phyloP scores from a whole-genome alignment of 2,888 invertebrate species.

The Tiliacea aurago region DNA sequence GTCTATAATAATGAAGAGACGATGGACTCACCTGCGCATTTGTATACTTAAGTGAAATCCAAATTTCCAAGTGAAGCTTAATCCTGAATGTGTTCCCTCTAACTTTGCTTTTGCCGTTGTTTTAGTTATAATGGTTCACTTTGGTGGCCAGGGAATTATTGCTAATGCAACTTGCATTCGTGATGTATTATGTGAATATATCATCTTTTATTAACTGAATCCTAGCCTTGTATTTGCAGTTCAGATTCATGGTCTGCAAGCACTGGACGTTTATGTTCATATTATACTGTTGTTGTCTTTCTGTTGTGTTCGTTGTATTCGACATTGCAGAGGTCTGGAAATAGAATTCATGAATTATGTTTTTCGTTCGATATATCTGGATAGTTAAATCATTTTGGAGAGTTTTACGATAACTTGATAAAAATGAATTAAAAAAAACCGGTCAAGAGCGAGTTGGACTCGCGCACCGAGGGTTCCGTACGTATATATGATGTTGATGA shows the following conservation, averaged over 20 bases:
- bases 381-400: not conserved
- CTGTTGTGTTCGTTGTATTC: constrained; percentile 17
- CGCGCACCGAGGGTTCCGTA: no score
- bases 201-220: constrained; percentile 64
- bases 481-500: no score
- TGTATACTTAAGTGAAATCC: constrained; percentile 68
- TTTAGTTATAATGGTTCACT: constrained; percentile 84
- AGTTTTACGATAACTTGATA: not conserved
- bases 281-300: constrained; percentile 24
- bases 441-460: no score
- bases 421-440: not conserved
- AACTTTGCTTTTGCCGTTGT: constrained; percentile 82
- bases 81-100: constrained; percentile 79
- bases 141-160: constrained; percentile 79
- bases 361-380: not conserved
- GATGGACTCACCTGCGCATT: constrained; percentile 49
- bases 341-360: constrained; percentile 5
- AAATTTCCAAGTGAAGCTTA: constrained; percentile 77
- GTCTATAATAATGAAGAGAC: constrained; percentile 32
- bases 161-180: constrained; percentile 77
- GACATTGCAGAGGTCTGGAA: constrained; percentile 14
- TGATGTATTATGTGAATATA: constrained; percentile 65
- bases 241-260: constrained; percentile 45
- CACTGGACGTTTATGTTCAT: constrained; percentile 51
- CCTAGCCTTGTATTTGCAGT: constrained; percentile 55